Conservation (phyloP, 1,140 invertebrate genomes). For the Papilio dardanus region DNA sequence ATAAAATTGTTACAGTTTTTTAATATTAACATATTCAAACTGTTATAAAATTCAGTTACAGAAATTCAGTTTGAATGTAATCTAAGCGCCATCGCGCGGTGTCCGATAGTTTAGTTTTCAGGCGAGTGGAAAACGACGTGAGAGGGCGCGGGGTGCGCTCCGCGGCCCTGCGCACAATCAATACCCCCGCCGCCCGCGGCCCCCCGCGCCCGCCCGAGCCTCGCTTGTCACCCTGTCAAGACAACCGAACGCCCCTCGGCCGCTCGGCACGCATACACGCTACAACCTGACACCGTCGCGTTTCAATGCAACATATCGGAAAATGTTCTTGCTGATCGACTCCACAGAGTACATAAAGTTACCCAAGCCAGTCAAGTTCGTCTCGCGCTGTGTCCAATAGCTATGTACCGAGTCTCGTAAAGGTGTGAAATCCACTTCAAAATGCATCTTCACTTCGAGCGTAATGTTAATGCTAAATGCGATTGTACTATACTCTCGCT, state of each 20-base stretch:
- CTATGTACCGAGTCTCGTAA: constrained; percentile 13
- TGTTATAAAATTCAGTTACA: constrained; percentile 20
- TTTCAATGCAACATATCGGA: constrained; percentile 31
- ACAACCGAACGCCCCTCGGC: constrained; percentile 57
- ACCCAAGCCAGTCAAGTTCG: background rate
- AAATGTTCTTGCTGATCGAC: constrained; percentile 42
- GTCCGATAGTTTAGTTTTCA: constrained; percentile 60
- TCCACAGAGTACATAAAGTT: background rate
- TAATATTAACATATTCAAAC: background rate
- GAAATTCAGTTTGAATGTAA: constrained; percentile 33
- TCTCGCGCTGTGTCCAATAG: background rate
- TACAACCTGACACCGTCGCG: constrained; percentile 44
- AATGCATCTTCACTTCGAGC: constrained; percentile 97
- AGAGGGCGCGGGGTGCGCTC: constrained; percentile 62
- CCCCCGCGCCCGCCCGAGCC: constrained; percentile 46
- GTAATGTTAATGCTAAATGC: constrained; percentile 94
- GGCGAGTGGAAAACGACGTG: constrained; percentile 40
- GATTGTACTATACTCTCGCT: constrained; percentile 97
- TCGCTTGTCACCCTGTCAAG: constrained; percentile 71
- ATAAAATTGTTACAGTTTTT: background rate
- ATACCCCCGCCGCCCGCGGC: constrained; percentile 68
- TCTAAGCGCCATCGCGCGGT: constrained; percentile 60
- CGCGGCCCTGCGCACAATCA: constrained; percentile 63
- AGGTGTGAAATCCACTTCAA: constrained; percentile 44
- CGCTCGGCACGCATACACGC: constrained; percentile 46